Base-by-base conservation (phyloP, 1,140 invertebrate genomes). In the Parapsyche elsis region DNA sequence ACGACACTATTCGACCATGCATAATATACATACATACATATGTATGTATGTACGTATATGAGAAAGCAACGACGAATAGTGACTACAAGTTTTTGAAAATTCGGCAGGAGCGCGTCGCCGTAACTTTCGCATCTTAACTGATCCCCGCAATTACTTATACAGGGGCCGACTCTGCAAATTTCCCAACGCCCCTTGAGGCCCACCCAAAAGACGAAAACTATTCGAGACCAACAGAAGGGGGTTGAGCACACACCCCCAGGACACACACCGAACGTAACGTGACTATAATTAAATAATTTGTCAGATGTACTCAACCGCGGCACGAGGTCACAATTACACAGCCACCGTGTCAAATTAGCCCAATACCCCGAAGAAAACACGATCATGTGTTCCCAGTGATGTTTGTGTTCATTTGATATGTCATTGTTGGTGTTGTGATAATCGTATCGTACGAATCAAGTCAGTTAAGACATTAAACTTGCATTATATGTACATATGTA, bases 131-230 rank as follows among this genome's bases (percentile, higher is more conserved):
- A 23, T 67, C 23, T 67, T 67, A 67, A 67, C 64, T 67, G 64
- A 67, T 67, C 64, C 64, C 64, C 64, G 64, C 64, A 67, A 67
- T 67, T 67, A 67, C 64, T 67, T 67, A 67, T 67, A 67, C 64
- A 67, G 64, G n/a, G 21, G 14, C 21, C 64, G 64, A 19, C 59
- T 61, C 14, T 12, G 23, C 9, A 23, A 67, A 67, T 26, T 67
- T 67, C 10, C 21, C 10, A 26, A 24, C 64, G 64, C 24, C 21
- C 64, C 49, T 53, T 14, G 49, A 67, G 64, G 64, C 21, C 64
- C 64, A 21, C 23, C 24, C 23, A 5, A 23, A 23, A 0, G 21
- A n/a, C 5, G 64, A 67, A 67, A 67, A 23, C 23, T 67, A 24
- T 24, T 67, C 24, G 64, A 26, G 64, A 67, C 21, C 9, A 67